Evolutionary conservation across 2,888 invertebrate species (phyloP), one percentile per base, ranked within the genome.

Genomic region (Tholera decimalis): DNA sequence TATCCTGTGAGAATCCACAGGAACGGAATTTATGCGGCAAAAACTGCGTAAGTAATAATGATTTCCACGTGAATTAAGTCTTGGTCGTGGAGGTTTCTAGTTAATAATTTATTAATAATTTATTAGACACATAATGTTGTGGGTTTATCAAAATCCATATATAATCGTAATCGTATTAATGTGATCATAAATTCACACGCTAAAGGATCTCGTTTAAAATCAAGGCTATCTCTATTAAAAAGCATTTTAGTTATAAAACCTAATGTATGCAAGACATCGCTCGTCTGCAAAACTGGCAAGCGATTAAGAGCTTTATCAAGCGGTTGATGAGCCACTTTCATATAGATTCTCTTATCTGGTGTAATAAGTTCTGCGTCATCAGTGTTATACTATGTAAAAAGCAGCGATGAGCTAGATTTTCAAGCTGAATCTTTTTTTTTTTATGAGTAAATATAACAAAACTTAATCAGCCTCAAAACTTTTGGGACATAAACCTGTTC

Each of bases 251-350:
- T 77, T 73, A 58, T 62, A 73, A 68, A 73, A 65, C 33, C 33
- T 60, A 47, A 61, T 69, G 49, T 54, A 77, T 77, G 78, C 61
- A 70, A 63, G 70, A 63, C 39, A 61, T 37, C 44, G 49, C 53
- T 50, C 63, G 57, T 51, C 62, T 73, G 57, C 57, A 47, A 65
- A 60, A 57, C 68, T 51, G 67, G 59, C 20, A 50, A 59, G 75
- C 65, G 60, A 68, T 68, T 62, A 75, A 67, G 61, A 49, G 47
- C 41, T 65, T 75, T 83, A 78, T 74, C 55, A 63, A 79, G 49
- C 60, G 50, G 63, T 63, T 70, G 69, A 69, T 63, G 56, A 58
- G 51, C 37, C 49, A 68, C 63, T 47, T 43, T 65, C 26, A 57
- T 56, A 72, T 75, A 62, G 58, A 37, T 55, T 9, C 26, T 53